Evolutionary conservation across 2,888 invertebrate species (phyloP).

Genomic region (Drosophila meridionalis): DNA sequence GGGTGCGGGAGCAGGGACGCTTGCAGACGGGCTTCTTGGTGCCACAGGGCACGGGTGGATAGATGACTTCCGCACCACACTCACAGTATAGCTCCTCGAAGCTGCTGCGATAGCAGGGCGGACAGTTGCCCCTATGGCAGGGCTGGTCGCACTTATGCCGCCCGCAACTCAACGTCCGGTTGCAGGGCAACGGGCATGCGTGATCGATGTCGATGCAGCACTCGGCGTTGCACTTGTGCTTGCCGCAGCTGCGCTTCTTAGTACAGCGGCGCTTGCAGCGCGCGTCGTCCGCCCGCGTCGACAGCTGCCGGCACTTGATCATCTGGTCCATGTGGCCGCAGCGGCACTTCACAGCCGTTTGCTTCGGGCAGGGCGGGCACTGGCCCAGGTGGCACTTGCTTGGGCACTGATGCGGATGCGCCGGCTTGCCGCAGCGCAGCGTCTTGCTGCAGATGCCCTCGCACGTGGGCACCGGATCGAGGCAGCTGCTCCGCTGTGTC

Average conservation of each 20-base stretch:
- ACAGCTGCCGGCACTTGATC: constrained; percentile 90
- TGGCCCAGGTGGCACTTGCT: constrained; percentile 88
- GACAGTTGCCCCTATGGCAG: constrained; percentile 95
- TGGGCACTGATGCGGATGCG: constrained; percentile 88
- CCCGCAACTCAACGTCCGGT: constrained; percentile 93
- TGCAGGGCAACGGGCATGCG: constrained; percentile 93
- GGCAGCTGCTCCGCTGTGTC: constrained; percentile 88
- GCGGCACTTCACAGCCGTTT: constrained; percentile 91
- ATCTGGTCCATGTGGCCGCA: constrained; percentile 94
- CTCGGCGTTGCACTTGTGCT: constrained; percentile 94
- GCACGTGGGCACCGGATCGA: constrained; percentile 93
- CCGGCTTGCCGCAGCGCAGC: constrained; percentile 89
- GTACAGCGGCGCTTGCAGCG: constrained; percentile 96
- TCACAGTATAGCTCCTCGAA: constrained; percentile 96
- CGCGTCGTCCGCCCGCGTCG: constrained; percentile 89
- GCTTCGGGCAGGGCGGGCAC: constrained; percentile 92
- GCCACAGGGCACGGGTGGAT: constrained; percentile 97
- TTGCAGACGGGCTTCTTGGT: constrained; percentile 93
- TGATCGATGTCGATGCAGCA: constrained; percentile 96
- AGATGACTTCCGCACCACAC: constrained; percentile 93
- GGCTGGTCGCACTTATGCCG: constrained; percentile 94
- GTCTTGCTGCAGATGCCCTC: constrained; percentile 89
- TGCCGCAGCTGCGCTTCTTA: constrained; percentile 93
- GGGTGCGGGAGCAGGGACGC: constrained; percentile 90
- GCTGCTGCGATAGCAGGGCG: constrained; percentile 90